These are phyloP conservation scores for Eutrigla gurnardus DNA, from an alignment of 2,797 vertebrate genomes.

Conservation along the genomic window DNA sequence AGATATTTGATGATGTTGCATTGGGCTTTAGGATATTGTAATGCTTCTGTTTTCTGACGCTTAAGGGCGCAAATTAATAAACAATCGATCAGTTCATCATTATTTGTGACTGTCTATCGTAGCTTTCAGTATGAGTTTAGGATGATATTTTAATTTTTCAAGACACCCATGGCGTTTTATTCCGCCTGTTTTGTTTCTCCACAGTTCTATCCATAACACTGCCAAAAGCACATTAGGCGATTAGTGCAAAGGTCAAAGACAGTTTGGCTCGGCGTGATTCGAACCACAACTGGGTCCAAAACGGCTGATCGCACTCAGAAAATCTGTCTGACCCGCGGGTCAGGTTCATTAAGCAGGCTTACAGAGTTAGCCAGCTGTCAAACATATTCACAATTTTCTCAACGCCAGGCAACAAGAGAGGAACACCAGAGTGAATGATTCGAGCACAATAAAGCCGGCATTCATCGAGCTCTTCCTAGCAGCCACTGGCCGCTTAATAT, in stretches of 20 bases:
- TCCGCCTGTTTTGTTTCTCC: background rate
- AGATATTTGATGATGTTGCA: background rate
- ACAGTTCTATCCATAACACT: conserved; percentile 12
- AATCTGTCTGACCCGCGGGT: conserved; percentile 61
- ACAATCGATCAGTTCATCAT: background rate
- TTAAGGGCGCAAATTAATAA: background rate
- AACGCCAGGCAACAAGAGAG: conserved; percentile 14
- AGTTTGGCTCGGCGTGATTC: conserved; percentile 39
- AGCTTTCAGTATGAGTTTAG: background rate
- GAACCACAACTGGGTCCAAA: conserved; percentile 34
- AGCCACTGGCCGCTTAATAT: conserved; percentile 20
- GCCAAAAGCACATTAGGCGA: conserved; percentile 36
- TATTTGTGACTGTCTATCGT: background rate
- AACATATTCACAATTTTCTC: conserved; percentile 30
- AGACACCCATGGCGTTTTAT: background rate
- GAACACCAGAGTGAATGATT: conserved; percentile 12
- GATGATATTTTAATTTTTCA: background rate
- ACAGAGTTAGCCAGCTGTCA: conserved; percentile 56
- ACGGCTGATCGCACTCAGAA: conserved; percentile 49
- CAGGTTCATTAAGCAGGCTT: conserved; percentile 51
- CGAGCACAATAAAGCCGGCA: conserved; percentile 1
- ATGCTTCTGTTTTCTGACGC: background rate
- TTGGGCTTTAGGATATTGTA: no score
- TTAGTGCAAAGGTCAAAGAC: conserved; percentile 49
- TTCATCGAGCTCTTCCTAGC: conserved; percentile 12